A percentile compares a stretch with the other conserved stretches of the same genome.
phyloP scores from a whole-genome alignment of 2,113 vertebrate species.

The Paracanthobrama guichenoti region DNA sequence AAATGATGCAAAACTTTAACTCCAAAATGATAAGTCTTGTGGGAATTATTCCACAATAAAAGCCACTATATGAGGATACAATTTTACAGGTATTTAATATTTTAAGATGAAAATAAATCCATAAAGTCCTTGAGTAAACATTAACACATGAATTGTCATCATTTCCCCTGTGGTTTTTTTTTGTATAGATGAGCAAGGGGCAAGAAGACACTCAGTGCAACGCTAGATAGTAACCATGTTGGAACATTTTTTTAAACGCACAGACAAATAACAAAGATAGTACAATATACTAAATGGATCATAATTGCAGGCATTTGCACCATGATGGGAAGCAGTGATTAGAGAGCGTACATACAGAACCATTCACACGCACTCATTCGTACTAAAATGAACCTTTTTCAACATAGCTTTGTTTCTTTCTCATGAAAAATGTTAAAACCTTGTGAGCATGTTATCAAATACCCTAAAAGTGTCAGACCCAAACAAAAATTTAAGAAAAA shows the following conservation, averaged over 20 bases:
- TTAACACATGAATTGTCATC: conserved; percentile 93
- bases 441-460: conserved; percentile 61
- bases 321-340: conserved; percentile 58
- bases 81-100: conserved; percentile 83
- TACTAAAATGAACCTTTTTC: background rate
- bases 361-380: conserved; percentile 37
- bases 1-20: conserved; percentile 45
- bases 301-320: conserved; percentile 59
- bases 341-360: conserved; percentile 68
- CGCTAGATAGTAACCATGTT: conserved; percentile 84
- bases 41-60: conserved; percentile 89
- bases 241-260: conserved; percentile 64
- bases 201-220: conserved; percentile 97
- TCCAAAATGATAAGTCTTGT: conserved; percentile 72
- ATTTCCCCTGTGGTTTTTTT: conserved; percentile 75
- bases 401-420: background rate
- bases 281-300: conserved; percentile 71
- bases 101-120: conserved; percentile 78
- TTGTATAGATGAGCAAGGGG: conserved; percentile 86
- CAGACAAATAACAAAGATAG: conserved; percentile 75
- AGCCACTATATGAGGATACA: conserved; percentile 93
- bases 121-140: conserved; percentile 98
- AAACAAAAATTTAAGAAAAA: conserved; percentile 64
- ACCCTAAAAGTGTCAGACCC: conserved; percentile 79
- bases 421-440: background rate